A percentile compares a stretch with the other conserved stretches of the same genome.
Evolutionary conservation across 2,113 vertebrate genomes (phyloP).

Genomic region (Coryphaenoides rupestris): DNA sequence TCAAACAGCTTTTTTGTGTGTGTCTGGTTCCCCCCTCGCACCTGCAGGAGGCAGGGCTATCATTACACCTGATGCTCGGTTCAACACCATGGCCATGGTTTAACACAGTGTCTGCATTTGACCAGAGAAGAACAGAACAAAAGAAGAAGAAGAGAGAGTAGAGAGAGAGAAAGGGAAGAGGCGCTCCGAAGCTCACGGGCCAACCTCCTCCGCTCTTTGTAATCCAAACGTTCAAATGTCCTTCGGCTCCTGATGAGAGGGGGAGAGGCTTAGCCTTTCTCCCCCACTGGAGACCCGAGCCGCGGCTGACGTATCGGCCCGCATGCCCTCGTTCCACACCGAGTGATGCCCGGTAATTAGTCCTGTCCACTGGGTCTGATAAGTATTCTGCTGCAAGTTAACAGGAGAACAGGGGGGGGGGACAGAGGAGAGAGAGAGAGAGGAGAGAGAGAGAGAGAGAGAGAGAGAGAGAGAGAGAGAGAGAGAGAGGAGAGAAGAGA

Average conservation of each 20-base stretch:
- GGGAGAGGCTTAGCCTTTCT: slow-evolving; percentile 29
- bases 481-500: not conserved
- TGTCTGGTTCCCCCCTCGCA: too few species aligned
- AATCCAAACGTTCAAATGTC: too few species aligned
- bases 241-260: not conserved
- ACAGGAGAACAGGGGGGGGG: not conserved
- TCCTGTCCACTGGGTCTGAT: slow-evolving; percentile 37
- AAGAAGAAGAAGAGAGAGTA: not conserved
- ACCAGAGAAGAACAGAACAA: too few species aligned
- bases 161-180: not conserved
- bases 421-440: not conserved
- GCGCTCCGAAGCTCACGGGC: slow-evolving; percentile 12
- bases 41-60: too few species aligned
- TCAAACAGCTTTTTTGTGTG: too few species aligned
- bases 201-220: not conserved
- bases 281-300: slow-evolving; percentile 29
- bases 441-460: slow-evolving; percentile 14
- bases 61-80: too few species aligned
- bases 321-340: slow-evolving; percentile 13
- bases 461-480: slow-evolving; percentile 2
- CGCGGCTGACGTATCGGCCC: slow-evolving; percentile 27
- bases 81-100: too few species aligned
- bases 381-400: slow-evolving; percentile 27
- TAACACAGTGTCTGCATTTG: too few species aligned
- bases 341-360: slow-evolving; percentile 43